Conservation (phyloP, 2,113 vertebrate genomes). For the Bucco capensis region DNA sequence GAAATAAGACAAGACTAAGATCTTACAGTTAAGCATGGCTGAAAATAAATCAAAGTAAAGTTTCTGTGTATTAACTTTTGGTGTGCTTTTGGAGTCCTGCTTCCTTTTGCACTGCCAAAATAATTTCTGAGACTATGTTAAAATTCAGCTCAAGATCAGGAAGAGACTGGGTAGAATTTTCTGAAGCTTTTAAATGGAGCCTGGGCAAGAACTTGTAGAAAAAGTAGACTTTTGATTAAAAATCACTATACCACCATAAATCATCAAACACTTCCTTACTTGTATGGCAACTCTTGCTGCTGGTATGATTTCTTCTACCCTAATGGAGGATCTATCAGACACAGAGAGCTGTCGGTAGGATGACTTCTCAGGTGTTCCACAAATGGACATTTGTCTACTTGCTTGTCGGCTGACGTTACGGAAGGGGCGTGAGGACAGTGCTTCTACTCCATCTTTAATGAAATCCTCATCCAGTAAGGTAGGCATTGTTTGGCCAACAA, state of each 20-base stretch:
- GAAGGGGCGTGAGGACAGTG: conserved; percentile 94
- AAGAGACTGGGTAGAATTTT: not conserved
- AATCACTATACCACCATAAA: not conserved
- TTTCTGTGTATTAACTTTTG: not conserved
- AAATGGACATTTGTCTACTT: conserved; percentile 90
- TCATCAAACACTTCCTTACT: conserved; percentile 65
- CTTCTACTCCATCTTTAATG: conserved; percentile 86
- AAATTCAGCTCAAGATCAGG: not conserved
- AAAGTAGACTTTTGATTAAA: not conserved
- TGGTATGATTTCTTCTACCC: conserved; percentile 97
- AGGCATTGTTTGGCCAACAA: conserved; percentile 96
- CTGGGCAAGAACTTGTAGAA: not conserved
- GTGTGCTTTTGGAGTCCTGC: not conserved
- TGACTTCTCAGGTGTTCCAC: conserved; percentile 94
- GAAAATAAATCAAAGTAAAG: not conserved
- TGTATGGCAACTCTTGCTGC: conserved; percentile 97
- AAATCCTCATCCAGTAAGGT: conserved; percentile 88
- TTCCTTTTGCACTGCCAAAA: not conserved
- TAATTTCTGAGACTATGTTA: not conserved
- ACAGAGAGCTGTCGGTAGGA: conserved; percentile 94
- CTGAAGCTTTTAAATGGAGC: not conserved
- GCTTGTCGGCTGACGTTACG: conserved; percentile 85
- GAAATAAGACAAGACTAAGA: not conserved
- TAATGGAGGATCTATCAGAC: conserved; percentile 95
- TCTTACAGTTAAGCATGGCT: not conserved